These are phyloP conservation scores for Pseudococcus viburni DNA, from an alignment of 2,888 invertebrate species.

Conservation along the genomic window DNA sequence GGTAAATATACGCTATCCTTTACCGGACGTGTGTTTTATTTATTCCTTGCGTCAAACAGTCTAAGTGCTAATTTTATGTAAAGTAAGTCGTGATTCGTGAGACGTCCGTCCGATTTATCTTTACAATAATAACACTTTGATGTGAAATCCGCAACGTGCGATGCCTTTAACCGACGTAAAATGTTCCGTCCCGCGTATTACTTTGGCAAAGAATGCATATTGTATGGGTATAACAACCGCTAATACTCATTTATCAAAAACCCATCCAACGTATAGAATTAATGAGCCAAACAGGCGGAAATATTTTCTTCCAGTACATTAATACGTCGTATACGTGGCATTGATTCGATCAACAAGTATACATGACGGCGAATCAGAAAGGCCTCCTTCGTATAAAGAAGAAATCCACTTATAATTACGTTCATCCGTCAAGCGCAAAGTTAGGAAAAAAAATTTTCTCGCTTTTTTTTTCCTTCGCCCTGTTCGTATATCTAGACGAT, in stretches of 20 bases:
- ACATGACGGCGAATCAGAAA: not conserved
- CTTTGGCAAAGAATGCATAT: too few species aligned
- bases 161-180: too few species aligned
- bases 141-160: too few species aligned
- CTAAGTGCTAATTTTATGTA: too few species aligned
- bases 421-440: constrained; percentile 21
- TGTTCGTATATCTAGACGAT: not conserved
- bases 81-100: too few species aligned
- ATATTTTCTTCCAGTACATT: constrained; percentile 50
- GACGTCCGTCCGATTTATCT: too few species aligned
- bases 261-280: not conserved
- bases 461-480: not conserved
- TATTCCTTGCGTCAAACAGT: too few species aligned
- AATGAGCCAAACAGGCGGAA: constrained; percentile 43
- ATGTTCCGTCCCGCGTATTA: too few species aligned
- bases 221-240: not conserved
- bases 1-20: too few species aligned
- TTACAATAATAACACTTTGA: too few species aligned
- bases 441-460: not conserved
- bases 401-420: constrained; percentile 36
- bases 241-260: constrained; percentile 41
- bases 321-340: constrained; percentile 4
- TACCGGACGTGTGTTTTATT: too few species aligned
- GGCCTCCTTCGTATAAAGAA: not conserved
- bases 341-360: constrained; percentile 53